phyloP scores from a whole-genome alignment of 2,113 vertebrate genomes.

The Megaceryle torquata region DNA sequence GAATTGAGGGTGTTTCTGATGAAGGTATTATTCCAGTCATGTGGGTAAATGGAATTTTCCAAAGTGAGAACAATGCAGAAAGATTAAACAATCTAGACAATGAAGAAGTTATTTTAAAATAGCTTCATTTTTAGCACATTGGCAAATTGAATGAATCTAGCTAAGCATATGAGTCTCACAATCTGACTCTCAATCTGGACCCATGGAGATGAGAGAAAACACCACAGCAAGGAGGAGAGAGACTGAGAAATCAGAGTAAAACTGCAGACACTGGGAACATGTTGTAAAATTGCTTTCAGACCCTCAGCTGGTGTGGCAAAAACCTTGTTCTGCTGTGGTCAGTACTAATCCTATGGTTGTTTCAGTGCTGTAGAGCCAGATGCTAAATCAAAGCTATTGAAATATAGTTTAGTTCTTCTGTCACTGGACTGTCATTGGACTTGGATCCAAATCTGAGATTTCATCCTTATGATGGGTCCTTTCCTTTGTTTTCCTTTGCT shows the following conservation, averaged over 20 bases:
- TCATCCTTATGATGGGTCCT: not conserved
- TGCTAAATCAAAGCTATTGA: not conserved
- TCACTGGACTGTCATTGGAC: not conserved
- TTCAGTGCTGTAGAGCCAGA: not conserved
- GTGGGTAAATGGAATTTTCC: conserved; percentile 12
- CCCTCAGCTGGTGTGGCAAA: not conserved
- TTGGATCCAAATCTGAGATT: not conserved
- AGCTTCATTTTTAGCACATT: not conserved
- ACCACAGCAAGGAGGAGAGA: not conserved
- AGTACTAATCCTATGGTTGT: not conserved
- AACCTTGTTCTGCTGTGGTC: not conserved
- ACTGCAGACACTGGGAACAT: not conserved
- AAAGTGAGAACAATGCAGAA: conserved; percentile 19
- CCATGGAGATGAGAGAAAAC: conserved; percentile 21
- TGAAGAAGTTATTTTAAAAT: not conserved
- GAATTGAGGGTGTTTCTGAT: not conserved
- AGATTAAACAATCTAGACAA: conserved; percentile 19
- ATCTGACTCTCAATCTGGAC: conserved; percentile 68
- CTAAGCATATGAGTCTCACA: not conserved
- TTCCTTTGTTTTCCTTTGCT: not conserved
- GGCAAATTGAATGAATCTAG: conserved; percentile 16
- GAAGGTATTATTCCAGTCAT: not conserved
- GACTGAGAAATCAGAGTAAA: not conserved
- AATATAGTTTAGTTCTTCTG: not conserved
- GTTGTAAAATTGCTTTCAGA: not conserved